phyloP scores from a whole-genome alignment of 1,140 invertebrate species.

The Notospermus geniculatus region DNA sequence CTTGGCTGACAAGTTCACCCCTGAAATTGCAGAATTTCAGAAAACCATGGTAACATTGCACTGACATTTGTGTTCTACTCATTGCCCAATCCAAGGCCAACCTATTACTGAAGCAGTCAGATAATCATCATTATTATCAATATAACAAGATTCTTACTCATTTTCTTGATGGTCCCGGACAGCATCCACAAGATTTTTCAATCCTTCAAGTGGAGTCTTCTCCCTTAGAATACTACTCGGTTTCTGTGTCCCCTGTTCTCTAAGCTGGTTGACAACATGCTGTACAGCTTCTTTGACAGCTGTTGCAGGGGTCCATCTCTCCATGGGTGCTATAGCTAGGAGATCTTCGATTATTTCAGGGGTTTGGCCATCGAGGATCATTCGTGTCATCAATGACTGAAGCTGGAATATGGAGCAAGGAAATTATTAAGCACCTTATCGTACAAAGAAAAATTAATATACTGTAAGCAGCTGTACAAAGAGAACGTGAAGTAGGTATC shows the following conservation, averaged over 20 bases:
- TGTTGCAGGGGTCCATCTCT: slow-evolving; percentile 22
- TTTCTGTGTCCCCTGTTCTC: slow-evolving; percentile 17
- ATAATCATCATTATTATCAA: too few relatives aligned
- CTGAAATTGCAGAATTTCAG: too few relatives aligned
- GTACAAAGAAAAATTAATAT: slow-evolving; percentile 1
- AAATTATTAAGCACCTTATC: background rate
- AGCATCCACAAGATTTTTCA: slow-evolving; percentile 33
- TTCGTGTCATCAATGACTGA: slow-evolving; percentile 30
- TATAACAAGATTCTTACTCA: slow-evolving; percentile 24
- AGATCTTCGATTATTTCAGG: slow-evolving; percentile 39
- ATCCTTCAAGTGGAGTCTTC: slow-evolving; percentile 17
- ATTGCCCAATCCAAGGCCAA: too few relatives aligned
- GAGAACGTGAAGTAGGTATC: too few relatives aligned
- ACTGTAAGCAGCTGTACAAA: too few relatives aligned
- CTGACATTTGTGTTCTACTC: too few relatives aligned
- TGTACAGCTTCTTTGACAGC: slow-evolving; percentile 27
- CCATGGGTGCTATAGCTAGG: slow-evolving; percentile 25
- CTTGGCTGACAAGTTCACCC: slow-evolving; percentile 31
- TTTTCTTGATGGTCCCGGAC: slow-evolving; percentile 34
- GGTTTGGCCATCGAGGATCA: slow-evolving; percentile 38
- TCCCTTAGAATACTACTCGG: background rate
- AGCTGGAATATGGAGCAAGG: slow-evolving; percentile 26
- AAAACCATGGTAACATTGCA: too few relatives aligned
- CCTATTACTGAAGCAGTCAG: too few relatives aligned
- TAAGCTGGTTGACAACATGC: slow-evolving; percentile 22